Base-by-base conservation (phyloP, 2,797 vertebrate genomes). In the Myiotriccus ornatus region DNA sequence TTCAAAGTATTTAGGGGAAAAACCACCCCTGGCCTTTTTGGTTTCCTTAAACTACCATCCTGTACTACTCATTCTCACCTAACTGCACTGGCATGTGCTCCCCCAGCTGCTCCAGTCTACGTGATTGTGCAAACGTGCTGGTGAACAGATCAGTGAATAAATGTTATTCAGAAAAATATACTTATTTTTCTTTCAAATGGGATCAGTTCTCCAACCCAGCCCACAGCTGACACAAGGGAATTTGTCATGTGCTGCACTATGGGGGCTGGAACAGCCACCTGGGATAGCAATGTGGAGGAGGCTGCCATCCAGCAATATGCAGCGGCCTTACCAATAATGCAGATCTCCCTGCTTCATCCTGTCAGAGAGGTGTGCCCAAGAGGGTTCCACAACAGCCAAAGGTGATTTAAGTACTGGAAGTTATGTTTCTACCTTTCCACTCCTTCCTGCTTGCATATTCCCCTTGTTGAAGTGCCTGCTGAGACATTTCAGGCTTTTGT, bases 81-180 rank as follows among this genome's bases (percentile, higher is more conserved):
- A 85, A 60, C 28, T 69, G 47, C 46, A 20, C 3, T 65, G 65
- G 46, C 75, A 69, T 0, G 46, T 78, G 46, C 44, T 84, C 49
- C 64, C 39, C 15, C 1, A 62, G 46, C 30, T 68, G 35, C 44
- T 84, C 70, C 37, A 78, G 15, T 59, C 70, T 23, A 59, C 9
- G 16, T 4, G 14, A 41, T 12, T 2, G 1, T 14, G 22, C 39
- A 68, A 84, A 63, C 0, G 0, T 55, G 27, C 10, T 69, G 39
- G 50, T 56, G 62, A 92, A 62, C 47, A 57, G 27, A 76, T 47
- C 15, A 32, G 28, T 37, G 23, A 90, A 77, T 2, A 65, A 53
- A 71, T 62, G 23, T 75, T 53, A 69, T 34, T 39, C 11, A 44
- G 78, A 82, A 76, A 92, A 84, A 93, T n/a, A 56, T 1, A 46